Base-by-base conservation (phyloP, 2,888 invertebrate species). In the Euzetes globulus region DNA sequence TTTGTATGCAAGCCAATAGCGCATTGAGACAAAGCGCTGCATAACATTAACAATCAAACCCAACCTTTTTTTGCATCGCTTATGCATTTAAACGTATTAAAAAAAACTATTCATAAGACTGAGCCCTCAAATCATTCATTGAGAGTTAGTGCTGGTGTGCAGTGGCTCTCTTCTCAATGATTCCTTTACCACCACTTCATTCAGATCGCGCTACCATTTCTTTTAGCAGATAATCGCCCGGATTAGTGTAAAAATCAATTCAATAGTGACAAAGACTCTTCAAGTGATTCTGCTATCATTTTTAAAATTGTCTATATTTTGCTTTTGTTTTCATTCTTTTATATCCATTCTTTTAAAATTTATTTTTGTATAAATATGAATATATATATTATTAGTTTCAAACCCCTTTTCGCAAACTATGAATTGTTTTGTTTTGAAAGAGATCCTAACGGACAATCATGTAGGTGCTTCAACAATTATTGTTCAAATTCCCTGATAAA, bases 121-220 rank as follows among this genome's bases (percentile, higher is more conserved):
- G 2, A 7, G 25, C n/a, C n/a, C n/a, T n/a, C n/a, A n/a, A n/a
- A n/a, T n/a, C n/a, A n/a, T n/a, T n/a, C n/a, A n/a, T 25, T 9
- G 25, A 29, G 22, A 70, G 70, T 70, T 70, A 70, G 73, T 63
- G 73, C 45, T 73, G 73, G 73, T 73, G 27, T 27, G 63, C 37
- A 60, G 60, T 63, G 60, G 73, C 25, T 70, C 7, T 47, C 45
- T 25, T 13, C 17, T 17, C 47, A 70, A 70, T 22, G 19, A 22
- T 65, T 13, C 6, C 37, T 27, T 70, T 63, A 4, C 45, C 41
- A 25, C 25, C 1, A 25, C 1, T 27, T 63, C 60, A 58, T 41
- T 73, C 63, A 73, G 73, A 73, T 60, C 22, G 73, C 73, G 73
- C 73, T 73, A 73, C 73, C 60, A 63, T 19, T 70, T 47, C 70